These are phyloP conservation scores for Triops cancriformis DNA, from an alignment of 1,140 invertebrate genomes.

Conservation along the genomic window DNA sequence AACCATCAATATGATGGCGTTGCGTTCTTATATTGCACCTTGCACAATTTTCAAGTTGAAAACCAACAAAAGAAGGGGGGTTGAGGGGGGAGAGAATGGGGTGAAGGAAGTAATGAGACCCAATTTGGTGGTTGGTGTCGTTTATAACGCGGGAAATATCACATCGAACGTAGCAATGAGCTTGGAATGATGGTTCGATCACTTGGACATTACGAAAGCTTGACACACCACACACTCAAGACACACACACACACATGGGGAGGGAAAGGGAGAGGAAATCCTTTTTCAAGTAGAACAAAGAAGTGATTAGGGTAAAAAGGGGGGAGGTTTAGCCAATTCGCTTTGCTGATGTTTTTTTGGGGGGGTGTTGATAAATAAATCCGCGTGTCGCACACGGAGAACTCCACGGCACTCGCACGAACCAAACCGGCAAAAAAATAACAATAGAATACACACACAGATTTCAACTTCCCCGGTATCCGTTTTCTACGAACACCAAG, in stretches of 20 bases:
- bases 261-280: no score
- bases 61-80: background rate
- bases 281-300: constrained; percentile 1
- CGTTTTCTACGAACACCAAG: background rate
- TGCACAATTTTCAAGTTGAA: background rate
- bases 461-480: background rate
- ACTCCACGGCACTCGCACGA: background rate
- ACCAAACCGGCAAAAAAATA: background rate
- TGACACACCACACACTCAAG: background rate
- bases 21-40: background rate
- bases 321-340: constrained; percentile 16
- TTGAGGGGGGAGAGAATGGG: background rate
- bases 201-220: background rate
- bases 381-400: background rate
- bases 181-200: background rate
- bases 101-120: background rate
- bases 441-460: background rate
- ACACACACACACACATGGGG: background rate
- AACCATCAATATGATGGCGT: constrained; percentile 5
- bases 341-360: background rate
- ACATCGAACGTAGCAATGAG: constrained; percentile 10
- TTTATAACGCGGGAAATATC: constrained; percentile 6
- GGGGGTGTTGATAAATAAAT: background rate
- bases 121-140: background rate
- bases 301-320: background rate